Evolutionary conservation across 2,888 invertebrate species (phyloP).

Genomic region (Cephus rjabovi): DNA sequence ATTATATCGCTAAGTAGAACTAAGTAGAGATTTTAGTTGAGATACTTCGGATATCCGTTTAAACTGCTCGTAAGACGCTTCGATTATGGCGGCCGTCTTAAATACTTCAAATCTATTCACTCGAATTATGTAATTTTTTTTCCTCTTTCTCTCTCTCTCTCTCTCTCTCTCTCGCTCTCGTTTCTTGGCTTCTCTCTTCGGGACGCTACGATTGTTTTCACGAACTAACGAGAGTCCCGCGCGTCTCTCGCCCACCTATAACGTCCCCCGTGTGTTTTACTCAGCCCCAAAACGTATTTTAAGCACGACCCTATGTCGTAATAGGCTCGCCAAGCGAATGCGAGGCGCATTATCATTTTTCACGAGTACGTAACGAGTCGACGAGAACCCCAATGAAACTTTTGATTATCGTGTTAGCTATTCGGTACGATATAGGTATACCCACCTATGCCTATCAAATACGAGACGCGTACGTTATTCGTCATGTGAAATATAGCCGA

Average conservation of each 20-base stretch:
- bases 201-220: neutral
- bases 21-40: neutral
- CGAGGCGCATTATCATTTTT: constrained; percentile 4
- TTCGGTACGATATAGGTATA: constrained; percentile 1
- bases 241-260: neutral
- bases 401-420: neutral
- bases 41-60: neutral
- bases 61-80: neutral
- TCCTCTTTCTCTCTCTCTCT: constrained; percentile 15
- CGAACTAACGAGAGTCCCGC: neutral
- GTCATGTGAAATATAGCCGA: neutral
- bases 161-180: constrained; percentile 22
- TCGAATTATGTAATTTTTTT: constrained; percentile 1
- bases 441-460: neutral
- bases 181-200: neutral
- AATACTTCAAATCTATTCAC: neutral
- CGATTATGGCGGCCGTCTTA: neutral
- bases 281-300: neutral
- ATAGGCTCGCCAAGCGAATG: neutral
- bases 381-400: neutral
- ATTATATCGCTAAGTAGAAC: neutral
- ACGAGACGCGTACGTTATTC: too few relatives aligned
- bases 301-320: constrained; percentile 5
- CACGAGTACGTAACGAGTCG: constrained; percentile 1
- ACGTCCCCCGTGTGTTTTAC: neutral